phyloP scores from a whole-genome alignment of 2,888 invertebrate genomes.

The Listrodromus nycthemerus region DNA sequence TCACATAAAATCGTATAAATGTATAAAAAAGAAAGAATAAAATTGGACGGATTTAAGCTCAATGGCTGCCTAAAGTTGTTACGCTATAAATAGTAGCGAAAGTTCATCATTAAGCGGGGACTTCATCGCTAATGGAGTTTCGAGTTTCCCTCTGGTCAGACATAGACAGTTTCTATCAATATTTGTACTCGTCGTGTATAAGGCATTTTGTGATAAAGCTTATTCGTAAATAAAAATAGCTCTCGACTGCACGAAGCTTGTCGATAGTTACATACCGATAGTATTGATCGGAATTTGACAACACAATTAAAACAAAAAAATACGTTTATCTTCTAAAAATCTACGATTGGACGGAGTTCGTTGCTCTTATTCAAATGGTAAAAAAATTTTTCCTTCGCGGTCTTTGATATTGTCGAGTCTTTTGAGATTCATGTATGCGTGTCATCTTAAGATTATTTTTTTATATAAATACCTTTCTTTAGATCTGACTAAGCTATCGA shows the following conservation, averaged over 20 bases:
- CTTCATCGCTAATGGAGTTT: slow-evolving; percentile 10
- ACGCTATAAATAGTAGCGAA: slow-evolving; percentile 32
- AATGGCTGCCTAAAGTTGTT: slow-evolving; percentile 49
- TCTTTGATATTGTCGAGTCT: neutral
- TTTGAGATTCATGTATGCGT: neutral
- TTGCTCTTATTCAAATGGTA: slow-evolving; percentile 51
- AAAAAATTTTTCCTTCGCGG: slow-evolving; percentile 34
- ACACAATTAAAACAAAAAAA: neutral
- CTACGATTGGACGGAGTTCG: neutral
- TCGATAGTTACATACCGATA: neutral
- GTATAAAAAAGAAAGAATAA: slow-evolving; percentile 55
- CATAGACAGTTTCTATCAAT: slow-evolving; percentile 15
- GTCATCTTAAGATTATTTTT: slow-evolving; percentile 7
- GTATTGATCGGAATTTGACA: neutral
- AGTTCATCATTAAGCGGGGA: slow-evolving; percentile 18
- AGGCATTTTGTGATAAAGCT: slow-evolving; percentile 23
- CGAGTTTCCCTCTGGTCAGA: slow-evolving; percentile 51
- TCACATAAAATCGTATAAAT: slow-evolving; percentile 62
- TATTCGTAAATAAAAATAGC: slow-evolving; percentile 13
- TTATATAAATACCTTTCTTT: slow-evolving; percentile 15
- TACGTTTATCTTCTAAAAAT: neutral
- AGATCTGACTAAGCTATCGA: slow-evolving; percentile 76
- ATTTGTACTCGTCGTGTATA: slow-evolving; percentile 35
- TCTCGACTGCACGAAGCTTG: neutral
- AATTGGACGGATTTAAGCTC: slow-evolving; percentile 66